Base-by-base conservation (phyloP, 2,113 vertebrate genomes). In the Anser cygnoides region DNA sequence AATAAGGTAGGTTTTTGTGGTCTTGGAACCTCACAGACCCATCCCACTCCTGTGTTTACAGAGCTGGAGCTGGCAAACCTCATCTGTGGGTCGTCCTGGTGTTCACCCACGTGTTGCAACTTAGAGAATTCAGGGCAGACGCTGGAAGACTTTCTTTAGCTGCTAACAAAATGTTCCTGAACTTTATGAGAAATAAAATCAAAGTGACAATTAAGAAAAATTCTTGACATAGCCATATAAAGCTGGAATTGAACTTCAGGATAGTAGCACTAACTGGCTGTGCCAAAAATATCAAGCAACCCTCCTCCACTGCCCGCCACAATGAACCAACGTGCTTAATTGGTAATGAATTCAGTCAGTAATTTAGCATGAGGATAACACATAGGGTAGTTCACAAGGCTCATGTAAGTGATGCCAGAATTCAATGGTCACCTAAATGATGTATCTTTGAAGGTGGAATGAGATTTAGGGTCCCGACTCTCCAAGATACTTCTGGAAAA, bases 61-160 rank as follows among this genome's bases (percentile, higher is more conserved):
- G 43, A 44, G 46, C 46, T 20, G 46, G 46, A 46, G 46, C 46
- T 20, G 46, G 46, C 16, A 22, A 28, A 25, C 55, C 29, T 9
- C 9, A 1, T 12, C 29, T 31, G 26, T 16, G 41, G 7, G 11
- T n/a, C 8, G 3, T 52, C 22, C 57, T 5, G 0, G 50, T 29
- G 43, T 20, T 58, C 15, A 7, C 31, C 13, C 1, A 59, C 44
- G 16, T 25, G 19, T 5, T 41, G 33, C 20, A 9, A 5, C 52
- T 66, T 14, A 31, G 9, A 57, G 65, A 54, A 46, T 13, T n/a
- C 28, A 61, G 1, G 1, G 4, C 10, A 35, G 66, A 31, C 0
- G 4, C 23, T 33, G 37, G 37, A 35, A 61, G 63, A 21, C 19
- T 49, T 41, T 54, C 35, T 76, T 12, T 35, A 75, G 41, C 55